phyloP scores from a whole-genome alignment of 2,888 invertebrate species.

The Agonopterix subpropinquella region DNA sequence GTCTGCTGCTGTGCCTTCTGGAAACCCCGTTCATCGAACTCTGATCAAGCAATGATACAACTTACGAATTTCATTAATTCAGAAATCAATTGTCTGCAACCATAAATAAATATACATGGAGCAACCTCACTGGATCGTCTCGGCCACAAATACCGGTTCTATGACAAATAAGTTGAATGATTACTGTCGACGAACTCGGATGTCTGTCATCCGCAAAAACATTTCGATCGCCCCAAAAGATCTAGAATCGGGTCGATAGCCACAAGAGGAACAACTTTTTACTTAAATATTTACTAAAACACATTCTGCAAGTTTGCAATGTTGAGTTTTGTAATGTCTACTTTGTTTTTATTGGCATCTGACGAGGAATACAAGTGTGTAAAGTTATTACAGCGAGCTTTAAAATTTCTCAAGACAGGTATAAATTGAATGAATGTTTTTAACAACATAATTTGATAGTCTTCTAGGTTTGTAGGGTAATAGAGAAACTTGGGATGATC shows the following conservation, averaged over 20 bases:
- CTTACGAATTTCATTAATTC: conserved; percentile 2
- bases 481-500: conserved; percentile 57
- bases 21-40: not conserved
- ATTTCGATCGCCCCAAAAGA: conserved; percentile 11
- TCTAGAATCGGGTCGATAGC: conserved; percentile 14
- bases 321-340: not conserved
- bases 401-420: not conserved
- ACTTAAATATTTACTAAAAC: conserved; percentile 3
- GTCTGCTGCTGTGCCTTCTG: too few relatives aligned
- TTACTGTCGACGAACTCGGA: conserved; percentile 50
- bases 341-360: not conserved
- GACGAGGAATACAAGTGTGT: not conserved
- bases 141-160: conserved; percentile 42
- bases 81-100: conserved; percentile 7
- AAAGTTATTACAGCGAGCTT: too few relatives aligned
- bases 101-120: conserved; percentile 3
- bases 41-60: not conserved
- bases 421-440: not conserved
- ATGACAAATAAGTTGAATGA: conserved; percentile 52
- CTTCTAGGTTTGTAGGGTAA: conserved; percentile 43
- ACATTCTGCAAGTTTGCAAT: not conserved
- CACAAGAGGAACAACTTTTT: conserved; percentile 8
- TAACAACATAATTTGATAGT: conserved; percentile 10
- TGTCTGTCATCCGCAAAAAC: conserved; percentile 38
- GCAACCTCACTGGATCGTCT: conserved; percentile 11